Conservation (phyloP, 2,797 vertebrate genomes). For the Intellagama lesueurii region DNA sequence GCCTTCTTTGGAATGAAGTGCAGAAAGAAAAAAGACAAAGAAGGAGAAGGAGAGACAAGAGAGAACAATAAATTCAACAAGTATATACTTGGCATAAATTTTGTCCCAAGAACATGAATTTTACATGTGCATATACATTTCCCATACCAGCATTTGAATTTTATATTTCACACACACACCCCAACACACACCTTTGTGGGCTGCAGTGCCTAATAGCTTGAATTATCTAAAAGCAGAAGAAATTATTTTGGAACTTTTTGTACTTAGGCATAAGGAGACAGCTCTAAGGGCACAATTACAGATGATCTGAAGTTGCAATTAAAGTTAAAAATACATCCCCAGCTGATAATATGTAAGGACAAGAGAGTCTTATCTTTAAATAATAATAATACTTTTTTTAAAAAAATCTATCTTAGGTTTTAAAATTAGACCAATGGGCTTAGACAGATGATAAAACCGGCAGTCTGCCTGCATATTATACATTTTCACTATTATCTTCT, state of each 20-base stretch:
- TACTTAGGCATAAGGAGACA: conserved; percentile 37
- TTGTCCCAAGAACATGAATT: neutral
- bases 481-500: neutral
- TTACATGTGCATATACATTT: conserved; percentile 24
- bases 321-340: conserved; percentile 67
- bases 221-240: conserved; percentile 52
- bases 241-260: conserved; percentile 32
- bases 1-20: too few relatives aligned
- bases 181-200: neutral
- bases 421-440: conserved; percentile 45
- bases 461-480: fast-evolving
- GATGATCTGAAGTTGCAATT: conserved; percentile 50
- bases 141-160: neutral
- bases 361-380: conserved; percentile 34
- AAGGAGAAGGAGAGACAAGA: too few relatives aligned
- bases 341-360: conserved; percentile 45
- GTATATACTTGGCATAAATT: conserved; percentile 4
- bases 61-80: neutral
- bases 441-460: conserved; percentile 32
- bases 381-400: conserved; percentile 34
- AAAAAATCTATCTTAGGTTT: conserved; percentile 34
- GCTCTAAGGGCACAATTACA: conserved; percentile 47
- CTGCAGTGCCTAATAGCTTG: conserved; percentile 32
- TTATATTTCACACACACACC: neutral
- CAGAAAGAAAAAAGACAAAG: too few relatives aligned